Base-by-base conservation (phyloP, 1,140 invertebrate species). In the Brachionus angularis region DNA sequence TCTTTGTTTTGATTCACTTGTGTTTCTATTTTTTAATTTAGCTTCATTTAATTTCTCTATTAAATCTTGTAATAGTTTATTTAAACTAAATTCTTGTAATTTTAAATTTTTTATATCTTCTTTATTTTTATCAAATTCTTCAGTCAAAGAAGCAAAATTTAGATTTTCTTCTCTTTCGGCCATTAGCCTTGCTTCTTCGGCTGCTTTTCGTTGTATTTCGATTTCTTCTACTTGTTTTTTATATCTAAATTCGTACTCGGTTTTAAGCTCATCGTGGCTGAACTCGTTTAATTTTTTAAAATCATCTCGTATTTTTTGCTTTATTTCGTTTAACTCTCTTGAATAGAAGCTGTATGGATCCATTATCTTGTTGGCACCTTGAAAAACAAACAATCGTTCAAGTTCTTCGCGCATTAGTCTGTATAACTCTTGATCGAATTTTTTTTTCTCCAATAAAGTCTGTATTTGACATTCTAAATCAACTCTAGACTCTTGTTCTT, bases 401-500 rank as follows among this genome's bases (percentile, higher is more conserved):
- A 67, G 29, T 31, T 67, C 42, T 16, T 67, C 62, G 25, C 62
- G 39, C 62, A 67, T 67, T 1, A 67, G 18, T 5, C 62, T 39
- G 36, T 47, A 33, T 21, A 67, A 33, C 31, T 67, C 62, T 47
- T 47, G 42, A 21, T 67, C 62, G 47, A 67, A 67, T 31, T 67
- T 67, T 67, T 67, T 67, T 27, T 47, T 46, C 29, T 67, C 62
- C 3, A 67, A 29, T 46, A 67, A 23, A 18, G 62, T 67, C 29
- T 67, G 62, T n/a, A 67, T 47, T 33, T 34, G 62, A 46, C 62
- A 67, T 27, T 67, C 62, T 5, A 67, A 8, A 29, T 67, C 62
- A 27, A 67, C 18, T 16, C 62, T 39, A 12, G n/a, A 14, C 23
- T 67, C 62, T n/a, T 67, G 62, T 23, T 67, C 42, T 21, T 29